Evolutionary conservation across 2,797 vertebrate species (phyloP), one percentile per base, ranked within the genome.

Genomic region (Pitangus sulphuratus): DNA sequence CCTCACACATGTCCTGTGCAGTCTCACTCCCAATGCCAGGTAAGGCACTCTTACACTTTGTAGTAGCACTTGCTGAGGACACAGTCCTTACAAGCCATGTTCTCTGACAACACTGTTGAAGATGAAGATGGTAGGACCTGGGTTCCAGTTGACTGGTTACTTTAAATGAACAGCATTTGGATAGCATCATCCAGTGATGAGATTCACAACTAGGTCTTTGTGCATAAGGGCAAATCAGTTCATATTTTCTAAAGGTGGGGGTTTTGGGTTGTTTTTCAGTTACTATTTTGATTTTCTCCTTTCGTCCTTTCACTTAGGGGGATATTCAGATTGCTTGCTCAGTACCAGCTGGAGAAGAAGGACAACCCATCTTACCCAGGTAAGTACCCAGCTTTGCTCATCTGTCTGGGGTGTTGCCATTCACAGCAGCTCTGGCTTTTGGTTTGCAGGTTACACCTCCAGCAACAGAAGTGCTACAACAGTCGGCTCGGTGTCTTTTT

Each of bases 1-100:
- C 3, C 98, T 99, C 58, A 99, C 97, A 1, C 99, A 99, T 5
- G 99, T 99, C 82, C 97, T 99, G 45, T 98, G 98, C 94, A 99
- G 99, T 89, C 98, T 99, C 89, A 99, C 99, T 9, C 98, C 98
- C 53, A 99, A 99, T 48, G 99, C 99, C 92, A 99, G 99, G 99
- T 99, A 97, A 97, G 90, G 77, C 39, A 8, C 31, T 35, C 10
- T 47, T 31, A 14, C 7, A 30, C 24, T 84, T 76, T 9, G 11
- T 21, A 60, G 57, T 2, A 69, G 35, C 37, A 44, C 31, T 77
- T 89, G 17, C 30, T 65, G 50, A 69, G 54, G 42, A 56, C 47
- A 7, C 42, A 81, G 70, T 72, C 70, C 48, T 75, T 79, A 18
- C 12, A 64, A 0, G 83, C 15, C 15, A 3, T 75, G 33, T 58